Conservation (phyloP, 2,113 vertebrate species). For the Delphinapterus leucas region DNA sequence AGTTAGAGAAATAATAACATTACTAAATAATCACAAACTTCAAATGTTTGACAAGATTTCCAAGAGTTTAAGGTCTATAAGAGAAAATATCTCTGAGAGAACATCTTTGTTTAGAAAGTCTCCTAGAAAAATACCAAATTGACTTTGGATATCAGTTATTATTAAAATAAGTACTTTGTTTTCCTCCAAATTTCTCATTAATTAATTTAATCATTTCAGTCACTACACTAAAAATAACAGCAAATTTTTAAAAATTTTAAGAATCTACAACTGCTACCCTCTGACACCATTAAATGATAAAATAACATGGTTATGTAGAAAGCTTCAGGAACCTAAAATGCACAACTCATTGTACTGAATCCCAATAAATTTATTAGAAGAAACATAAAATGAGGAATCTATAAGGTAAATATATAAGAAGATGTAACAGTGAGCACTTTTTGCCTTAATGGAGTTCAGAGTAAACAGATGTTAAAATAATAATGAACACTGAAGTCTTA, state of each 20-base stretch:
- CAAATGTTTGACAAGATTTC: background rate
- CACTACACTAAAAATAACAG: background rate
- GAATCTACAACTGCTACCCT: background rate
- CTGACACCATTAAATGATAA: background rate
- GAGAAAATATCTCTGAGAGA: background rate
- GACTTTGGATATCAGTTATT: background rate
- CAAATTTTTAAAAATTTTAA: background rate
- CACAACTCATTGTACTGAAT: background rate
- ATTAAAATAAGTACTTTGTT: background rate
- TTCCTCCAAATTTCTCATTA: background rate
- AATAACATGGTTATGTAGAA: background rate
- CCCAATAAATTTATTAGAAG: background rate
- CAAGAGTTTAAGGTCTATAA: background rate
- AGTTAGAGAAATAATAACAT: slow-evolving; percentile 10
- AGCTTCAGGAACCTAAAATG: slow-evolving; percentile 17
- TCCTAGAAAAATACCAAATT: background rate
- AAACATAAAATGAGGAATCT: background rate
- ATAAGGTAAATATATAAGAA: background rate
- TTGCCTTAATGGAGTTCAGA: background rate
- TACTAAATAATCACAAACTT: background rate
- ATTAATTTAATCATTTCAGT: background rate
- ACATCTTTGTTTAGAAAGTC: background rate
- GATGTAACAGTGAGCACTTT: background rate
- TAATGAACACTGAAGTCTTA: background rate
- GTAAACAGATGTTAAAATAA: background rate